Evolutionary conservation across 2,888 invertebrate species (phyloP).

Genomic region (Lepidocyrtinus sp.): DNA sequence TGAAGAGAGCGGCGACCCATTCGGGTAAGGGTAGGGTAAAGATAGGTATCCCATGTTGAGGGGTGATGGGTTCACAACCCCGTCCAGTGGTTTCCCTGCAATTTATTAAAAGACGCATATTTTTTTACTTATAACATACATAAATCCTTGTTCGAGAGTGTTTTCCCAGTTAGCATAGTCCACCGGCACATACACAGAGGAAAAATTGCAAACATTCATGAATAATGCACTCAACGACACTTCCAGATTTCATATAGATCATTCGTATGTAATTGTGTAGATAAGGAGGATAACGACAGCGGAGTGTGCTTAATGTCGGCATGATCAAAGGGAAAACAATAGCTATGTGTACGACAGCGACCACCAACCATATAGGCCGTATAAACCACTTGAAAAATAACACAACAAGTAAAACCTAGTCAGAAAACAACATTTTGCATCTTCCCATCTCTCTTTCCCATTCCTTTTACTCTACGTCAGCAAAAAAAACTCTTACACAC

Average conservation of each 20-base stretch:
- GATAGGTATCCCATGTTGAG: conserved; percentile 69
- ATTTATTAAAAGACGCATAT: conserved; percentile 36
- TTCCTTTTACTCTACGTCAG: conserved; percentile 23
- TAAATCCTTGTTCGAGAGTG: background rate
- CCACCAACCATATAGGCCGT: conserved; percentile 27
- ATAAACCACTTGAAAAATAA: conserved; percentile 2
- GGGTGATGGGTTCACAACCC: conserved; percentile 69
- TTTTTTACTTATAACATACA: conserved; percentile 22
- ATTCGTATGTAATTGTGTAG: conserved; percentile 60
- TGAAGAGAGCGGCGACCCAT: conserved; percentile 70
- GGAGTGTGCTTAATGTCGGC: conserved; percentile 62
- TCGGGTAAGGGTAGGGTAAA: conserved; percentile 69
- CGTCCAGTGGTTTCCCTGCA: conserved; percentile 69
- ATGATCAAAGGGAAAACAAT: conserved; percentile 63
- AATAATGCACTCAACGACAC: conserved; percentile 59
- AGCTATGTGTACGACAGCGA: conserved; percentile 30
- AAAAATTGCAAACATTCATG: conserved; percentile 60
- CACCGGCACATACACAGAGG: background rate
- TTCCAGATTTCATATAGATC: conserved; percentile 62
- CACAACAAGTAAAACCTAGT: conserved; percentile 19
- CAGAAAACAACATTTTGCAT: conserved; percentile 16
- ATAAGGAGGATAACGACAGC: conserved; percentile 62
- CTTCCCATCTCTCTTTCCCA: conserved; percentile 34
- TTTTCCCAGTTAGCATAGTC: conserved; percentile 9
- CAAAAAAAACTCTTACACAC: conserved; percentile 40